phyloP scores from a whole-genome alignment of 2,113 vertebrate genomes.

The Pseudolaguvia tuberculata region DNA sequence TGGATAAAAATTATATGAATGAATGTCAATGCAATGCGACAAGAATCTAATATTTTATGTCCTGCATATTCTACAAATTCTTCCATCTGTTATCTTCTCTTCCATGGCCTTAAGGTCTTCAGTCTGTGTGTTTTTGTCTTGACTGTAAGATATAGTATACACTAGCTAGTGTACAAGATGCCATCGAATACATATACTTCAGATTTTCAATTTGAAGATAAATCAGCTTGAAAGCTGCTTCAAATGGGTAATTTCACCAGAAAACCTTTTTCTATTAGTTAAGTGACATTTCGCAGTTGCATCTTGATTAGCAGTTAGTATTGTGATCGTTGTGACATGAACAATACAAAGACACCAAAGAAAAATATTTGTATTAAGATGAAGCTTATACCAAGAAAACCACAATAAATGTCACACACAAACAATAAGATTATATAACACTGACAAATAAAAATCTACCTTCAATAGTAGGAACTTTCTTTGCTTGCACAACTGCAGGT shows the following conservation, averaged over 20 bases:
- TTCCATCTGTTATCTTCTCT: conserved; percentile 44
- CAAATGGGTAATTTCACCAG: neutral
- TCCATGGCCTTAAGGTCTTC: conserved; percentile 37
- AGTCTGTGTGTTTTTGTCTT: conserved; percentile 50
- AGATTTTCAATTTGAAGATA: neutral
- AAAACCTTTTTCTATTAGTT: neutral
- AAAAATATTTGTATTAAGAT: neutral
- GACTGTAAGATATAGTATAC: conserved; percentile 44
- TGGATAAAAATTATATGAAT: too few species aligned
- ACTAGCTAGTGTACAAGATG: too few species aligned
- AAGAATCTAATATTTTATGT: neutral
- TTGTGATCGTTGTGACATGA: neutral
- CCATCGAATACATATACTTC: too few species aligned
- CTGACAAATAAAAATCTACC: neutral
- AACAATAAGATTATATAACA: neutral
- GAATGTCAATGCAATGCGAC: conserved; percentile 13
- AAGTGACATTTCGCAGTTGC: neutral
- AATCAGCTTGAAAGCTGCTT: too few species aligned
- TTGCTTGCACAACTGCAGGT: conserved; percentile 13
- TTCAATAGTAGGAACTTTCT: conserved; percentile 28
- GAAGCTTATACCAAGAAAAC: neutral
- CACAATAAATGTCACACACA: neutral
- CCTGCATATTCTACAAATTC: conserved; percentile 51
- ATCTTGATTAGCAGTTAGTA: neutral
- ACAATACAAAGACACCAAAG: neutral